Percentiles rank a stretch among this genome's conserved stretches.
Conservation (phyloP, 2,888 invertebrate genomes). For the Craniophora ligustri region DNA sequence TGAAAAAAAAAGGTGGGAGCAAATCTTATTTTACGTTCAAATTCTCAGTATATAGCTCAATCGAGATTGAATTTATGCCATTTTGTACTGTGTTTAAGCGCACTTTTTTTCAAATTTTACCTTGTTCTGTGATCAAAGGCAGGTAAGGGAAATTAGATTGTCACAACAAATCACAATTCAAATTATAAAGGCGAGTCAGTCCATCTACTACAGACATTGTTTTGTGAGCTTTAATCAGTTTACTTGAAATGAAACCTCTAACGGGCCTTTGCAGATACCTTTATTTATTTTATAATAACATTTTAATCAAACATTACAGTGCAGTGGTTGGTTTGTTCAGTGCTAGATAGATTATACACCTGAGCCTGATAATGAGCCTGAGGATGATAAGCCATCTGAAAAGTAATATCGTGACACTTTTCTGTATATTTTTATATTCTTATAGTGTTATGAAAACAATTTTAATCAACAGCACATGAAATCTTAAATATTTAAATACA, state of each 20-base stretch:
- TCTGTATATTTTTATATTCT: too few species aligned
- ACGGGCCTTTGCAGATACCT: background rate
- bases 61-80: background rate
- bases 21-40: background rate
- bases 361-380: too few species aligned
- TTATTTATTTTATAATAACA: constrained; percentile 14
- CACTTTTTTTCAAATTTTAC: background rate
- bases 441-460: too few species aligned
- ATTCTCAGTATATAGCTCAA: background rate
- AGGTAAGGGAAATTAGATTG: constrained; percentile 11
- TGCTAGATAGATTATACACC: too few species aligned
- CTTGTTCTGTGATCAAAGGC: constrained; percentile 8
- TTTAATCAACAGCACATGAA: too few species aligned
- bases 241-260: background rate
- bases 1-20: background rate
- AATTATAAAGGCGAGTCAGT: background rate
- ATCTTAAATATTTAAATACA: too few species aligned
- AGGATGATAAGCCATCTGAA: too few species aligned
- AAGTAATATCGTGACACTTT: too few species aligned
- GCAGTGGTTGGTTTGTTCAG: too few species aligned
- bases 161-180: constrained; percentile 2
- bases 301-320: constrained; percentile 5
- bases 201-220: constrained; percentile 1
- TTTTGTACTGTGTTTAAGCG: background rate
- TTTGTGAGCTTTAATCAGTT: constrained; percentile 5